A percentile compares a stretch with the other conserved stretches of the same genome.
Evolutionary conservation across 2,113 vertebrate genomes (phyloP).

Genomic region (Otolemur garnettii): DNA sequence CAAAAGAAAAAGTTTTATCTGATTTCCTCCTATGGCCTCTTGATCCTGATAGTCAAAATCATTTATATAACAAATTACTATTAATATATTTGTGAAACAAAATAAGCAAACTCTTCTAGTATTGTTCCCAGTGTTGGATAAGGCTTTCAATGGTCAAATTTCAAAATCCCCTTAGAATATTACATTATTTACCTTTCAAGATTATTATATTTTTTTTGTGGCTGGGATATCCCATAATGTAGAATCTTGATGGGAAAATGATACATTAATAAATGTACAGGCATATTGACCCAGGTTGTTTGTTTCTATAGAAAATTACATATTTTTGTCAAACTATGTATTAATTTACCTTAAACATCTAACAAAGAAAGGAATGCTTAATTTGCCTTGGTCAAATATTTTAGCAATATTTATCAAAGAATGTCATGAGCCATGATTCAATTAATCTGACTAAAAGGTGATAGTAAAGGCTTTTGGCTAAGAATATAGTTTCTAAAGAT

Average conservation of each 20-base stretch:
- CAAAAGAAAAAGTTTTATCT: background rate
- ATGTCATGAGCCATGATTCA: background rate
- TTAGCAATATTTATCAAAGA: background rate
- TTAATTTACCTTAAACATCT: background rate
- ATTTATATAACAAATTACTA: background rate
- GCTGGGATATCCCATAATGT: background rate
- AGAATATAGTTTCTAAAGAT: background rate
- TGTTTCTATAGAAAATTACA: background rate
- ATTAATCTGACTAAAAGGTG: background rate
- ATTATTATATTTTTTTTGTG: background rate
- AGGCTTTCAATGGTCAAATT: background rate
- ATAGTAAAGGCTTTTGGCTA: background rate
- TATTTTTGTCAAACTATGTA: slow-evolving; percentile 19
- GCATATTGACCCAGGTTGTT: background rate
- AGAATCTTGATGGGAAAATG: background rate
- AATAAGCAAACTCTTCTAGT: background rate
- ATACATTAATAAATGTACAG: background rate
- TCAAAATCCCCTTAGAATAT: slow-evolving; percentile 21
- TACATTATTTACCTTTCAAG: background rate
- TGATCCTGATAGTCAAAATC: background rate
- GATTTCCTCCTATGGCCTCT: background rate
- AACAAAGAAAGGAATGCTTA: slow-evolving; percentile 29
- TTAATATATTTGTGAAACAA: slow-evolving; percentile 27
- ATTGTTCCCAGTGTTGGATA: background rate
- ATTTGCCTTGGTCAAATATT: background rate